Conservation (phyloP, 2,113 vertebrate genomes). For the Neogobius melanostomus region DNA sequence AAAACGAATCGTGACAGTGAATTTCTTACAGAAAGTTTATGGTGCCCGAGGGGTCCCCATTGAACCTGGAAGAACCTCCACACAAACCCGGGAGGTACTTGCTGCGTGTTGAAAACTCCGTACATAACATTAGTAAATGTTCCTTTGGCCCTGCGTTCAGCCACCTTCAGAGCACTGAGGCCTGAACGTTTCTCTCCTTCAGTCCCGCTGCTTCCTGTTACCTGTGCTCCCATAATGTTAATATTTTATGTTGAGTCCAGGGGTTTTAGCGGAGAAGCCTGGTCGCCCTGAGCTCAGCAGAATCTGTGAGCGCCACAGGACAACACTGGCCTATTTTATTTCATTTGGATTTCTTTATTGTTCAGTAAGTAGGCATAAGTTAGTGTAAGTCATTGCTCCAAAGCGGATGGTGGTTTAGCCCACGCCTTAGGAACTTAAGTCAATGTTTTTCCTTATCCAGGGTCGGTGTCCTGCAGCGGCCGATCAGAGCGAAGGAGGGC, state of each 20-base stretch:
- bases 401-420: not conserved
- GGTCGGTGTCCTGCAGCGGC: constrained; percentile 18
- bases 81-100: no score
- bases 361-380: not conserved
- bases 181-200: constrained; percentile 11
- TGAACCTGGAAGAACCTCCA: no score
- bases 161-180: no score
- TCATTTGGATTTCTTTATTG: not conserved
- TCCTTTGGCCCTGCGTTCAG: no score
- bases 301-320: constrained; percentile 18
- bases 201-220: constrained; percentile 10
- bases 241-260: constrained; percentile 42
- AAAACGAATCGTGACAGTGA: no score
- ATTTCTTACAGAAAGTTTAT: no score
- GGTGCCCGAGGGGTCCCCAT: no score
- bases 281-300: constrained; percentile 37
- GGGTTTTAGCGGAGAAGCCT: constrained; percentile 28
- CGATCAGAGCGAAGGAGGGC: constrained; percentile 19
- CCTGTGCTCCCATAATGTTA: constrained; percentile 25
- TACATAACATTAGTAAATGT: no score
- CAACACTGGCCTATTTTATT: not conserved
- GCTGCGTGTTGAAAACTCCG: no score
- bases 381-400: not conserved
- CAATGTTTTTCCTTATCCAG: constrained; percentile 21
- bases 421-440: constrained; percentile 15